Percentiles rank a stretch among this genome's conserved stretches.
Conservation (phyloP, 2,797 vertebrate genomes). For the Apogon talboti region DNA sequence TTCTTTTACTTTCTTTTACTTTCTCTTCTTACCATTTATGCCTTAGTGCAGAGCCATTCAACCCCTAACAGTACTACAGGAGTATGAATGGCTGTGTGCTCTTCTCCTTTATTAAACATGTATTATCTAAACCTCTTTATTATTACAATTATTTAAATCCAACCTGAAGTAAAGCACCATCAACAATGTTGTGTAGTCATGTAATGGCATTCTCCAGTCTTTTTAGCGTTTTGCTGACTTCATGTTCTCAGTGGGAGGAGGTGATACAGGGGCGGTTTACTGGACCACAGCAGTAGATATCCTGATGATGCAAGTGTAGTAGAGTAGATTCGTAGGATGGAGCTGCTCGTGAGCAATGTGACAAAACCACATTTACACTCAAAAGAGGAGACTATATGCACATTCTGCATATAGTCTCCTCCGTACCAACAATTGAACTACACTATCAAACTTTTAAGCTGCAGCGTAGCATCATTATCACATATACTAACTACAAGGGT, state of each 20-base stretch:
- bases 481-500: too few species aligned
- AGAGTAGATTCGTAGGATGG: too few species aligned
- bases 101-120: not conserved
- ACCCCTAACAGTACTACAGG: not conserved
- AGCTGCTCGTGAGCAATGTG: too few species aligned
- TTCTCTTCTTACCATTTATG: constrained; percentile 14
- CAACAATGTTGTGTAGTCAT: not conserved
- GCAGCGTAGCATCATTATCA: too few species aligned
- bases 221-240: not conserved
- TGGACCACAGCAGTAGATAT: not conserved
- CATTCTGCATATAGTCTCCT: too few species aligned
- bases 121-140: not conserved
- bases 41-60: constrained; percentile 28
- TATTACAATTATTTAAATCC: not conserved
- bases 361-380: too few species aligned
- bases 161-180: not conserved
- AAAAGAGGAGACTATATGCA: too few species aligned
- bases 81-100: not conserved
- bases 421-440: too few species aligned
- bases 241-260: not conserved
- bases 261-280: not conserved
- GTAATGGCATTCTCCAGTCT: not conserved
- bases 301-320: too few species aligned
- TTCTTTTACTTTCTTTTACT: constrained; percentile 32
- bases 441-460: too few species aligned